Percentiles rank a stretch among this genome's conserved stretches.
phyloP scores from a whole-genome alignment of 2,888 invertebrate species.

The Apodemia hepburni region DNA sequence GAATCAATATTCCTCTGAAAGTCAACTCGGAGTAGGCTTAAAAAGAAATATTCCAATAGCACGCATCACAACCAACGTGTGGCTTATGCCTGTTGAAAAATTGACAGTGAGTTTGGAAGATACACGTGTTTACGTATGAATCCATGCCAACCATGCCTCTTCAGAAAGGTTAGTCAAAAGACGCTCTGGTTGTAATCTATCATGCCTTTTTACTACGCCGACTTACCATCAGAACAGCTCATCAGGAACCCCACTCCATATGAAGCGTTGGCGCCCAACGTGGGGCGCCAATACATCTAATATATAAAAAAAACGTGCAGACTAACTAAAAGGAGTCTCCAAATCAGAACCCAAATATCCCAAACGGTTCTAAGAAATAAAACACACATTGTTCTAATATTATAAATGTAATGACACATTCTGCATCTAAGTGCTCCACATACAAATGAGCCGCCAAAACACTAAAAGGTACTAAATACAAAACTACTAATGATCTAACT shows the following conservation, averaged over 20 bases:
- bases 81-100: constrained; percentile 67
- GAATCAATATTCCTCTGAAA: constrained; percentile 54
- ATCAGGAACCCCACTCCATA: constrained; percentile 39
- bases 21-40: constrained; percentile 29
- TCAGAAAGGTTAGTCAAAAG: constrained; percentile 46
- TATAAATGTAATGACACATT: constrained; percentile 77
- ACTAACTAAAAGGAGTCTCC: constrained; percentile 33
- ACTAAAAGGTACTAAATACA: constrained; percentile 58
- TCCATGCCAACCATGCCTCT: constrained; percentile 68
- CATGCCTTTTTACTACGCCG: constrained; percentile 42
- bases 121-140: constrained; percentile 63
- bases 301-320: constrained; percentile 46
- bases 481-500: constrained; percentile 42
- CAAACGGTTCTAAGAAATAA: constrained; percentile 64
- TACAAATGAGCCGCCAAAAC: constrained; percentile 62
- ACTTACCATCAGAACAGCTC: constrained; percentile 43
- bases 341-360: constrained; percentile 50
- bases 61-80: constrained; percentile 77
- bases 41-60: constrained; percentile 62
- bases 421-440: constrained; percentile 66
- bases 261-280: constrained; percentile 45
- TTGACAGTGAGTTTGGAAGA: constrained; percentile 71
- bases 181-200: constrained; percentile 40
- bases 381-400: constrained; percentile 71
- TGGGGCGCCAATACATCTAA: constrained; percentile 37